phyloP scores from a whole-genome alignment of 2,888 invertebrate species.

The Megalurothrips usitatus region DNA sequence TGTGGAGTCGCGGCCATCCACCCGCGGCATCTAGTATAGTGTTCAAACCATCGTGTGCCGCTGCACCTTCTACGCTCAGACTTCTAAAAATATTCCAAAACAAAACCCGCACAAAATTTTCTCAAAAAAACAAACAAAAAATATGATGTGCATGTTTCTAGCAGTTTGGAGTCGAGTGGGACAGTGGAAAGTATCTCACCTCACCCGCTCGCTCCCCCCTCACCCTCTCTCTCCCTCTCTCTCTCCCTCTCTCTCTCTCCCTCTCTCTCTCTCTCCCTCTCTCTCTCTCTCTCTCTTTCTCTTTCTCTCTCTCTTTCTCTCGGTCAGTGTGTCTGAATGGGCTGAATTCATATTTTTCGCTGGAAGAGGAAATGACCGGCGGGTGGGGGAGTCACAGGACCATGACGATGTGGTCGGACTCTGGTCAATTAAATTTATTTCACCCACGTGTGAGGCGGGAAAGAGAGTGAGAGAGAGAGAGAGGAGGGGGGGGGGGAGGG shows the following conservation, averaged over 20 bases:
- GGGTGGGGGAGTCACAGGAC: neutral
- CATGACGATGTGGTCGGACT: neutral
- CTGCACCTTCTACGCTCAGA: too few relatives aligned
- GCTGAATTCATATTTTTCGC: neutral
- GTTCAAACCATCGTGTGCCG: too few relatives aligned
- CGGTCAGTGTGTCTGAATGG: constrained; percentile 5
- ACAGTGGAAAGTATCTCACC: too few relatives aligned
- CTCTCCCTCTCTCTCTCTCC: neutral
- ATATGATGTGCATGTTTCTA: too few relatives aligned
- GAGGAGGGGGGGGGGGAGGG: neutral
- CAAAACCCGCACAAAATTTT: too few relatives aligned
- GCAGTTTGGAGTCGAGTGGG: too few relatives aligned
- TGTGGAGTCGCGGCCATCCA: neutral
- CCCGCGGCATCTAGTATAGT: too few relatives aligned
- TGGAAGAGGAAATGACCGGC: neutral
- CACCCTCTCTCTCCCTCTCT: too few relatives aligned
- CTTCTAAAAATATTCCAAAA: too few relatives aligned
- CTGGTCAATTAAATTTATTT: constrained; percentile 23
- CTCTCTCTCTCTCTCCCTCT: neutral
- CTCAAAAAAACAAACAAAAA: too few relatives aligned
- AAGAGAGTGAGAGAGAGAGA: too few relatives aligned
- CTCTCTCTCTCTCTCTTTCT: neutral
- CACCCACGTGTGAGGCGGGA: neutral
- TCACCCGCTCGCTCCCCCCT: too few relatives aligned
- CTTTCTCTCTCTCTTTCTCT: neutral